phyloP scores from a whole-genome alignment of 2,113 vertebrate species.

The Collichthys lucidus region DNA sequence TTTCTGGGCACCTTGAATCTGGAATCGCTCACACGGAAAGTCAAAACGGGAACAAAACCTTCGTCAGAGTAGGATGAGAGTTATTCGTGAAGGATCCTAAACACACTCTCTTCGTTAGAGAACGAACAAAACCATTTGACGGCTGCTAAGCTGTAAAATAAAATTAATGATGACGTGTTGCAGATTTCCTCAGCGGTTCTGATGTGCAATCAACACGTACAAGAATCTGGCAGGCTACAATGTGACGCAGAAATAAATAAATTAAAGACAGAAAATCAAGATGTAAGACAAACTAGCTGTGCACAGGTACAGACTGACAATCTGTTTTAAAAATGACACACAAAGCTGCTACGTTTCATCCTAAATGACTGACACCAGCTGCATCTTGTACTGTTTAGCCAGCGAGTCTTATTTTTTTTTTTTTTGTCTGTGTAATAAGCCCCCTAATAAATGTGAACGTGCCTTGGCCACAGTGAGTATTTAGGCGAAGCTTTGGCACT shows the following conservation, averaged over 20 bases:
- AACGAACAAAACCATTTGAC: constrained; percentile 3
- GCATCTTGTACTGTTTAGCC: constrained; percentile 31
- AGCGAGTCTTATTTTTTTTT: not conserved
- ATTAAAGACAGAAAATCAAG: constrained; percentile 35
- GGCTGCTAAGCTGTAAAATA: constrained; percentile 25
- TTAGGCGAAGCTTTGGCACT: constrained; percentile 30
- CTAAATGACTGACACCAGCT: constrained; percentile 43
- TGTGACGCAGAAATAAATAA: constrained; percentile 7
- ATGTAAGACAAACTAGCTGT: constrained; percentile 20
- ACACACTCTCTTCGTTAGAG: constrained; percentile 6
- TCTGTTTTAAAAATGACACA: constrained; percentile 28
- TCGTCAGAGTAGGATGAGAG: not conserved
- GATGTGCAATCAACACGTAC: constrained; percentile 25
- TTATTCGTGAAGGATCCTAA: constrained; percentile 33
- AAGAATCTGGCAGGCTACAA: constrained; percentile 9
- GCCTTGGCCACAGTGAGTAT: constrained; percentile 37
- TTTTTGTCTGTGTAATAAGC: constrained; percentile 30
- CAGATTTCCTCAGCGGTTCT: constrained; percentile 27
- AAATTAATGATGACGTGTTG: constrained; percentile 42
- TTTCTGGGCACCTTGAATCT: constrained; percentile 30
- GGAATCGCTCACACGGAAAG: constrained; percentile 28
- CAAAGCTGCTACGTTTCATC: constrained; percentile 42
- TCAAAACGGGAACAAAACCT: constrained; percentile 17
- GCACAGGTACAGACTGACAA: constrained; percentile 36
- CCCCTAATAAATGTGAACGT: constrained; percentile 48